phyloP scores from a whole-genome alignment of 2,888 invertebrate species.

The Gastrophysa polygoni region DNA sequence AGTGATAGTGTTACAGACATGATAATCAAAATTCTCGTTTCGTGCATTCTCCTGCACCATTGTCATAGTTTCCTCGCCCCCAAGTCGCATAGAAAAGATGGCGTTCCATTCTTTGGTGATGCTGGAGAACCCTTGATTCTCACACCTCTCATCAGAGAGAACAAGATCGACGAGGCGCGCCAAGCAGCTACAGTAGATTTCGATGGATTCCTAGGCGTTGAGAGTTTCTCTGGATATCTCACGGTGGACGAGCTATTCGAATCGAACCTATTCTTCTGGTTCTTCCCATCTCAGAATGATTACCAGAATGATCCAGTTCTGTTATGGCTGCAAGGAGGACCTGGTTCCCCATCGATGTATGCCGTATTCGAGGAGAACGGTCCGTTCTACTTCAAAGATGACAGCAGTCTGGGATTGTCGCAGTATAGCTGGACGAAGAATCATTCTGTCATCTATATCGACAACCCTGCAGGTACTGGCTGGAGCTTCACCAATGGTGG shows the following conservation, averaged over 20 bases:
- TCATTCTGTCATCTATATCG: conserved; percentile 74
- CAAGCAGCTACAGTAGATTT: conserved; percentile 61
- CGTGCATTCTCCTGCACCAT: not conserved
- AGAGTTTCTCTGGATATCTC: conserved; percentile 76
- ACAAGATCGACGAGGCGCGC: conserved; percentile 68
- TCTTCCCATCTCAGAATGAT: conserved; percentile 71
- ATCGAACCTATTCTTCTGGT: conserved; percentile 89
- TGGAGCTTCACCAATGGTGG: conserved; percentile 82
- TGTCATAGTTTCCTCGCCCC: not conserved
- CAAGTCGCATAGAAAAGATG: not conserved
- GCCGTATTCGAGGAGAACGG: conserved; percentile 83
- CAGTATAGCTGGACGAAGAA: conserved; percentile 58
- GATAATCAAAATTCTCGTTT: not conserved
- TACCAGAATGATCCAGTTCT: conserved; percentile 68
- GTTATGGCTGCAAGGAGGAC: conserved; percentile 84
- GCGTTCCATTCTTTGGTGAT: conserved; percentile 20
- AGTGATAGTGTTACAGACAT: no score
- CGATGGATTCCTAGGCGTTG: conserved; percentile 62
- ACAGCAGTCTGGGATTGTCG: conserved; percentile 58
- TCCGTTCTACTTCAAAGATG: conserved; percentile 62
- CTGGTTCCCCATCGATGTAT: conserved; percentile 76
- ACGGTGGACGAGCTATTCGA: conserved; percentile 76
- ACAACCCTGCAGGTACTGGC: conserved; percentile 91
- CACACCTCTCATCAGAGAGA: conserved; percentile 70
- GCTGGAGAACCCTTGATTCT: conserved; percentile 68